These are phyloP conservation scores for Sarcophaga bullata DNA, from an alignment of 1,140 invertebrate species.

Conservation along the genomic window DNA sequence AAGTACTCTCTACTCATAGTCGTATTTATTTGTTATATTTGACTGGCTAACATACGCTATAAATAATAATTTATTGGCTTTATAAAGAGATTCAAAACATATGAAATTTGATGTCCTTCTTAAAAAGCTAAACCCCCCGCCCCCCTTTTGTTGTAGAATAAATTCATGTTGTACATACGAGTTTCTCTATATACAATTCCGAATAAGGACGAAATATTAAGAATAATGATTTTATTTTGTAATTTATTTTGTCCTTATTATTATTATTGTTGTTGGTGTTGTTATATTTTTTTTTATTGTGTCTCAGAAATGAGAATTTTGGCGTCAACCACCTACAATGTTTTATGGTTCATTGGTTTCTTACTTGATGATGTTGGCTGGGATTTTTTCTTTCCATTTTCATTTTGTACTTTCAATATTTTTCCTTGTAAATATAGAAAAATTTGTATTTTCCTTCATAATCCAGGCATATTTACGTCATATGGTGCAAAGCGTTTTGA, in stretches of 20 bases:
- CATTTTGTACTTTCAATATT: too few species aligned
- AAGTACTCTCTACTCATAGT: not conserved
- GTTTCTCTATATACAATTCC: not conserved
- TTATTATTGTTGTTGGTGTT: too few species aligned
- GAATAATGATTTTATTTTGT: not conserved
- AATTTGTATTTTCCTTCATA: too few species aligned
- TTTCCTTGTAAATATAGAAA: too few species aligned
- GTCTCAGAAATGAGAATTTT: not conserved
- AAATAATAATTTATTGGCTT: not conserved
- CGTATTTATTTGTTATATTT: not conserved
- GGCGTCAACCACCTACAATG: constrained; percentile 20
- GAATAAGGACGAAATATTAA: constrained; percentile 3
- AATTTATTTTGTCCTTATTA: too few species aligned
- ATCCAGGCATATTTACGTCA: too few species aligned
- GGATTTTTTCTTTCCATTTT: not conserved
- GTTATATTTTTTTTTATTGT: not conserved
- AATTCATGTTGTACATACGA: not conserved
- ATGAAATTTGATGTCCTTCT: not conserved
- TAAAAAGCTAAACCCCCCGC: not conserved
- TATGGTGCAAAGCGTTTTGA: too few species aligned
- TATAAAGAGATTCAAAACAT: not conserved
- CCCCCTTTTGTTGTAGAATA: not conserved
- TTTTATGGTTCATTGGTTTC: constrained; percentile 21
- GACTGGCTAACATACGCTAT: not conserved
- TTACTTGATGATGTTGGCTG: not conserved